A percentile compares a stretch with the other conserved stretches of the same genome.
Evolutionary conservation across 2,888 invertebrate species (phyloP).

Genomic region (Rosalia funebris): DNA sequence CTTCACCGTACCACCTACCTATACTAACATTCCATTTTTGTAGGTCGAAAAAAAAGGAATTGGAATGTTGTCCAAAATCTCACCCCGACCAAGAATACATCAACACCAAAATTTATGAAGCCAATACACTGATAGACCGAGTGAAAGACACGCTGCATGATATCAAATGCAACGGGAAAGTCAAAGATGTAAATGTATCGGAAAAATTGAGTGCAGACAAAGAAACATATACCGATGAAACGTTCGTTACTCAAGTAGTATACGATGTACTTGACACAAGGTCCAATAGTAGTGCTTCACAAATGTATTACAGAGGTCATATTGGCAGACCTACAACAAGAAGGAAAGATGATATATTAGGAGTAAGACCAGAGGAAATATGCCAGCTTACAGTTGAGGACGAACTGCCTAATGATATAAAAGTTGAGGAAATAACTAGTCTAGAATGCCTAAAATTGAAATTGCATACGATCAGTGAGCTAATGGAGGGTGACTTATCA

Average conservation of each 20-base stretch:
- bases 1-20: no score
- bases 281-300: not conserved
- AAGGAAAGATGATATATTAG: not conserved
- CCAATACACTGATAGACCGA: slow-evolving; percentile 48
- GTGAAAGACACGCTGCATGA: slow-evolving; percentile 50
- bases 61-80: not conserved
- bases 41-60: no score
- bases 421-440: slow-evolving; percentile 27
- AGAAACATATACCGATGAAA: not conserved
- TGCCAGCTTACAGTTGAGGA: not conserved
- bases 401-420: slow-evolving; percentile 9
- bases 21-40: no score
- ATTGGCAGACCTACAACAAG: slow-evolving; percentile 11
- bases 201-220: not conserved
- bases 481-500: slow-evolving; percentile 39
- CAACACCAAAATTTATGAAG: slow-evolving; percentile 49
- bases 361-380: not conserved
- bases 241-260: not conserved
- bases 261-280: not conserved
- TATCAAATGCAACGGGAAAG: slow-evolving; percentile 39
- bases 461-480: slow-evolving; percentile 47
- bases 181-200: not conserved
- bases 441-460: slow-evolving; percentile 43
- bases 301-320: not conserved
- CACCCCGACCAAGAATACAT: slow-evolving; percentile 32